Conservation (phyloP, 1,140 invertebrate genomes). For the Penaeus chinensis region DNA sequence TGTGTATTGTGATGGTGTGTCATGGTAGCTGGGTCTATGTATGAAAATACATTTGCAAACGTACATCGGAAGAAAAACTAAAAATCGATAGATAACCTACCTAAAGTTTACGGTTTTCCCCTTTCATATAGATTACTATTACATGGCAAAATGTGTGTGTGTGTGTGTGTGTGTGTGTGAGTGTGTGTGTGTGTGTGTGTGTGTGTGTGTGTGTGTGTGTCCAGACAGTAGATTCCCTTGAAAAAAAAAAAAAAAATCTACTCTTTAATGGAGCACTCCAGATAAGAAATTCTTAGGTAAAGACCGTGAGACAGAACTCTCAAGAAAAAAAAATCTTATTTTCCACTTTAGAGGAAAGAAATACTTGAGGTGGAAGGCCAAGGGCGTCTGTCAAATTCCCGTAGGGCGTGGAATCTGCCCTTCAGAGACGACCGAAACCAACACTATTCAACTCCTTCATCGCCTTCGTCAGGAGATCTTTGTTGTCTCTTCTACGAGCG, state of each 20-base stretch:
- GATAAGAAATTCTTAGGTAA: neutral
- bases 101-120: too few species aligned
- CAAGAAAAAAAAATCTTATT: neutral
- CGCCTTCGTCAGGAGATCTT: neutral
- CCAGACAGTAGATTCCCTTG: neutral
- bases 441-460: neutral
- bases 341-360: too few species aligned
- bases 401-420: too few species aligned
- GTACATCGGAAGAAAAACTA: too few species aligned
- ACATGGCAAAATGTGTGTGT: too few species aligned
- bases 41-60: too few species aligned
- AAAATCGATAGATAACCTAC: too few species aligned
- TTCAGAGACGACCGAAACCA: neutral
- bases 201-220: neutral
- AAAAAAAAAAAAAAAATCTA: neutral
- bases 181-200: slow-evolving; percentile 15
- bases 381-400: too few species aligned
- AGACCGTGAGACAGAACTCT: neutral
- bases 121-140: too few species aligned
- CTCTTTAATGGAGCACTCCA: neutral
- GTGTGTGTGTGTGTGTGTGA: neutral
- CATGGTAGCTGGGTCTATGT: too few species aligned
- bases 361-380: too few species aligned
- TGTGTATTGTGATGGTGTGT: too few species aligned
- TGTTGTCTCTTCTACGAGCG: neutral